Conservation (phyloP, 2,888 invertebrate genomes). For the Geotrupes spiniger region DNA sequence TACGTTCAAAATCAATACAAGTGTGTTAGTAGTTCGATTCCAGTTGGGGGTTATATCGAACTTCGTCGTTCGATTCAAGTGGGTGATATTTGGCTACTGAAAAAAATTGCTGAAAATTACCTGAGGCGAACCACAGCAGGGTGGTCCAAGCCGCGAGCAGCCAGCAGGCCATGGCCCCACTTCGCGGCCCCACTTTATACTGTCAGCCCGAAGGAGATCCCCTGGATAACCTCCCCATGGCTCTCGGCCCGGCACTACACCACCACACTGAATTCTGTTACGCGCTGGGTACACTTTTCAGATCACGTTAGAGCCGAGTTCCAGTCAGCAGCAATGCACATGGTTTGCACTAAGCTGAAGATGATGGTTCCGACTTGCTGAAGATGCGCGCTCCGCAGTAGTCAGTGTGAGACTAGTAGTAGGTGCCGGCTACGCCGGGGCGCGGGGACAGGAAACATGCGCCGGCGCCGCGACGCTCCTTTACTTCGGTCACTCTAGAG, state of each 20-base stretch:
- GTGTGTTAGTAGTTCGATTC: slow-evolving; percentile 11
- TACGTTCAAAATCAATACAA: slow-evolving; percentile 32
- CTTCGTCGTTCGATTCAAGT: slow-evolving; percentile 3
- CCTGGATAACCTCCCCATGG: slow-evolving; percentile 51
- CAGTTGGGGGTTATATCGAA: slow-evolving; percentile 13
- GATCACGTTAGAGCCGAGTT: slow-evolving; percentile 23
- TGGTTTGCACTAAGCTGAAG: slow-evolving; percentile 33
- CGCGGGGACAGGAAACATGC: slow-evolving; percentile 28
- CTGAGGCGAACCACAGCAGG: slow-evolving; percentile 48
- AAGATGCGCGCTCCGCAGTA: slow-evolving; percentile 27
- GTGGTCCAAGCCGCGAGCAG: slow-evolving; percentile 51
- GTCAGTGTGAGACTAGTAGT: slow-evolving; percentile 33
- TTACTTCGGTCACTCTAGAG: slow-evolving; percentile 26
- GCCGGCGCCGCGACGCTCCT: slow-evolving; percentile 34
- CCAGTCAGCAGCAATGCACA: slow-evolving; percentile 32
- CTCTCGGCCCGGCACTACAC: slow-evolving; percentile 20
- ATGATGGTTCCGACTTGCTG: slow-evolving; percentile 23
- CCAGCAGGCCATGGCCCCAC: slow-evolving; percentile 45
- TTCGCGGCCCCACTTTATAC: slow-evolving; percentile 47
- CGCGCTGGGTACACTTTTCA: slow-evolving; percentile 2
- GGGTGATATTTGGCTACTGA: slow-evolving; percentile 5
- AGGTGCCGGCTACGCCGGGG: slow-evolving; percentile 29
- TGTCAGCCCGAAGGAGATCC: slow-evolving; percentile 60
- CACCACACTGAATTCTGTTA: slow-evolving; percentile 14
- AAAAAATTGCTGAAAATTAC: slow-evolving; percentile 30